Evolutionary conservation across 53 echinoderm and acorn worm genomes (phyloP).

Genomic region (Astropecten irregularis): DNA sequence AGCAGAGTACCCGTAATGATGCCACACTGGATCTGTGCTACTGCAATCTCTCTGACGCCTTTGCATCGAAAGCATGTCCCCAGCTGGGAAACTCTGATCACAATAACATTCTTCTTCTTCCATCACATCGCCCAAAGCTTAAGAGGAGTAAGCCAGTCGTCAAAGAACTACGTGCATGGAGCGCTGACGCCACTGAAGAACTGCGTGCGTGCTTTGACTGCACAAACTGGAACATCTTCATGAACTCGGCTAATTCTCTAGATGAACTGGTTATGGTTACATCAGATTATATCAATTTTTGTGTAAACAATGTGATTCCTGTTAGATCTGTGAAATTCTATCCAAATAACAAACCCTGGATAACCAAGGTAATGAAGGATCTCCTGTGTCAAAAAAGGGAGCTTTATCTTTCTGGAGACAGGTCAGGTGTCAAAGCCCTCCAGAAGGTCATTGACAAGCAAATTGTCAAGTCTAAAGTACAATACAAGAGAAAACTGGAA

Average conservation of each 20-base stretch:
- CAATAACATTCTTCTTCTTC: slow-evolving; percentile 57
- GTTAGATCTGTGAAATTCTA: background rate
- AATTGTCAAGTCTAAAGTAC: background rate
- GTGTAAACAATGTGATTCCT: slow-evolving; percentile 10
- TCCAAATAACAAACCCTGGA: slow-evolving; percentile 56
- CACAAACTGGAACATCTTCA: slow-evolving; percentile 50
- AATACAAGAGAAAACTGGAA: slow-evolving; percentile 25
- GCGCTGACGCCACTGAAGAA: slow-evolving; percentile 13
- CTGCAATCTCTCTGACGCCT: slow-evolving; percentile 42
- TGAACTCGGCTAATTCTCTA: background rate
- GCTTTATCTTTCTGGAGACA: background rate
- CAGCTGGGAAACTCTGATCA: slow-evolving; percentile 69
- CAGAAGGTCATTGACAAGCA: slow-evolving; percentile 23
- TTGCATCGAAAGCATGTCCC: slow-evolving; percentile 12
- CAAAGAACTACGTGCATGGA: background rate
- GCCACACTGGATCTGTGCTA: slow-evolving; percentile 59
- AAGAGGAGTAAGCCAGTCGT: slow-evolving; percentile 5
- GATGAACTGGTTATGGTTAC: slow-evolving; percentile 4
- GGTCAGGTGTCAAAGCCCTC: background rate
- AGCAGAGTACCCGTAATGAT: slow-evolving; percentile 37
- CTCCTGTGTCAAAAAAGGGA: background rate
- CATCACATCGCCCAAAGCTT: slow-evolving; percentile 44
- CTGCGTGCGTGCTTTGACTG: slow-evolving; percentile 4
- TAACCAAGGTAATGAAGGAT: background rate
- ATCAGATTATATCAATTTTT: slow-evolving; percentile 53